Evolutionary conservation across 1,140 invertebrate genomes (phyloP), one percentile per base, ranked within the genome.

Genomic region (Streblospio benedicti): DNA sequence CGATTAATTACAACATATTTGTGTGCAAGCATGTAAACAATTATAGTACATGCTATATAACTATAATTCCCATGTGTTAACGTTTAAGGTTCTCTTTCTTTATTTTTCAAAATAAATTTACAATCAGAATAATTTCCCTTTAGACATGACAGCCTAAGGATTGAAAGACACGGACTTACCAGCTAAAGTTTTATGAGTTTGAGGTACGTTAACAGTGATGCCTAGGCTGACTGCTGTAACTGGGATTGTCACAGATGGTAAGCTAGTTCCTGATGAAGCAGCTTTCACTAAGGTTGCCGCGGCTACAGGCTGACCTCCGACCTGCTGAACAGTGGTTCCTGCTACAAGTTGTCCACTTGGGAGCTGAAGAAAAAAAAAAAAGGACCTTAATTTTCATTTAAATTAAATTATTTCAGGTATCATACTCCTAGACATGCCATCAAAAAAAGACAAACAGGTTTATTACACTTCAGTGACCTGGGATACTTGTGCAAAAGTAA

Each of bases 251-350:
- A 67, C 55, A 44, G 70, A 70, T 5, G 79, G 73, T 18, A 69
- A 30, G 28, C 35, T 54, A 18, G 53, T 56, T 4, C 51, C 51
- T 20, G 53, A 76, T 2, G 80, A 77, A 0, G 82, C 77, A 0
- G 83, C 76, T 70, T 85, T 85, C 0, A 85, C 84, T 25, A 85
- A 70, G 1, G 83, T 83, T 0, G 83, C 80, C 2, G n/a, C 65
- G 67, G 60, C 66, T 64, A 49, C 23, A 38, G 9, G 35, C 9
- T n/a, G 9, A 38, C 9, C 35, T n/a, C n/a, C 23, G 31, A 64
- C 27, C 35, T 81, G 76, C 57, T 80, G 81, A 0, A 81, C 61
- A 23, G 71, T 70, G 6, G 83, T 79, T 64, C 85, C 83, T 0
- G 83, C 79, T 27, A 84, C 79, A 5, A 84, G 72, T 63, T 84